Evolutionary conservation across 2,113 vertebrate genomes (phyloP).

Genomic region (Tapirus terrestris): DNA sequence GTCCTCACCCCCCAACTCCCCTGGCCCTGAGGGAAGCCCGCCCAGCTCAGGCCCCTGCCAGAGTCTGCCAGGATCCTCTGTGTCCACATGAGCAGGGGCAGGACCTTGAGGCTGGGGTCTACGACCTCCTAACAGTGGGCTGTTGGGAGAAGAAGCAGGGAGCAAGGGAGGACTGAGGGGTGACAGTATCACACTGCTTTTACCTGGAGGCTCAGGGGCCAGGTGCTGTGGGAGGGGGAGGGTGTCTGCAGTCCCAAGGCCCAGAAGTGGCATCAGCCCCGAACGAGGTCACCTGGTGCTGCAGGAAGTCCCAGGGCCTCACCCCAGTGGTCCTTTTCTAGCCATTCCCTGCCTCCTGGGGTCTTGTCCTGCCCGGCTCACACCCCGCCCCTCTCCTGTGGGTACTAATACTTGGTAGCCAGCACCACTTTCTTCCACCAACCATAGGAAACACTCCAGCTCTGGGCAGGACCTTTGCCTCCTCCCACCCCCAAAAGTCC

Average conservation of each 20-base stretch:
- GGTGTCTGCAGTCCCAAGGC: neutral
- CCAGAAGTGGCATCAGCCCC: neutral
- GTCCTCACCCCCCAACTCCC: neutral
- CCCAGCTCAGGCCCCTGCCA: neutral
- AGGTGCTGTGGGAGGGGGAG: fast-evolving
- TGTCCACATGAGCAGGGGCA: neutral
- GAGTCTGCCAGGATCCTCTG: neutral
- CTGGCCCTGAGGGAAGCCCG: neutral
- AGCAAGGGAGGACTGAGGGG: neutral
- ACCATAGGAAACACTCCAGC: neutral
- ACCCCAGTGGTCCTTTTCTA: neutral
- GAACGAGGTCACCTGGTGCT: neutral
- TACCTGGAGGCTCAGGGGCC: neutral
- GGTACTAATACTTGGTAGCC: neutral
- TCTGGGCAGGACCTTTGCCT: neutral
- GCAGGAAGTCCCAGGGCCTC: neutral
- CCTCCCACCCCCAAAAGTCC: neutral
- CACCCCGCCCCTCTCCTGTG: no score
- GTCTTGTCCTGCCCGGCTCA: neutral
- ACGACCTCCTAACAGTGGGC: neutral
- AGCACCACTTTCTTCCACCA: neutral
- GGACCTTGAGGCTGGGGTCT: neutral
- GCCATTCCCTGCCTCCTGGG: neutral
- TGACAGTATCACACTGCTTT: neutral
- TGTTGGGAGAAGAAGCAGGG: neutral